Base-by-base conservation (phyloP, 2,797 vertebrate genomes). In the Rhincodon typus region DNA sequence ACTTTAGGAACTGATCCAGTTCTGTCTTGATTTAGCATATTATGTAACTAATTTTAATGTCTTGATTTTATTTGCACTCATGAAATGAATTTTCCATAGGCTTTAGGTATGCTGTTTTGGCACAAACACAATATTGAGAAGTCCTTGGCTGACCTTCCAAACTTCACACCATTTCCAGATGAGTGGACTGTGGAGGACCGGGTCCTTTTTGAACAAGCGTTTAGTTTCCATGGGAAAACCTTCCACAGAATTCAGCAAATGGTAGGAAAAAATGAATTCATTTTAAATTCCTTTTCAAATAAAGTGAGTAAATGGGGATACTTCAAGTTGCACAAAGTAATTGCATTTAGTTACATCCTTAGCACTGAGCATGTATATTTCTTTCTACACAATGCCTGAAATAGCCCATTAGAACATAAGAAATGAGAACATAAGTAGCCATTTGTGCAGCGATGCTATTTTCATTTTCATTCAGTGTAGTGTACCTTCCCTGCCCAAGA, bases 151-250 rank as follows among this genome's bases (percentile, higher is more conserved):
- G 99, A 99, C 96, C 97, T 99, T 94, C 99, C 99, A 21, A 99
- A 99, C 98, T 99, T 99, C 96, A 99, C 99, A 79, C 99, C 99
- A 0, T 99, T 99, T 96, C 99, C 99, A 46, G 99, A 99, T 96
- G 99, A 99, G 97, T 99, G 99, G 99, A 99, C 99, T 0, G 99
- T 99, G 97, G 99, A 99, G 97, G 99, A 99, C 97, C 98, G 98
- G 96, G 99, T 99, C 82, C 97, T 99, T 94, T 99, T 99, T 96
- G 99, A 99, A 96, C 99, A 99, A 96, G 99, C 98, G 95, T 99
- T 99, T 97, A 99, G 99, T 97, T 99, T 99, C 97, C 99, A 99
- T 0, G 99, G 99, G 95, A 99, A 99, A 97, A 99, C 98, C 82
- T 99, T 99, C 97, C 99, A 99, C 96, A 98, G 99, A 96, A 99